Evolutionary conservation across 2,888 invertebrate species (phyloP), one percentile per base, ranked within the genome.

Genomic region (Bhutanitis thaidina): DNA sequence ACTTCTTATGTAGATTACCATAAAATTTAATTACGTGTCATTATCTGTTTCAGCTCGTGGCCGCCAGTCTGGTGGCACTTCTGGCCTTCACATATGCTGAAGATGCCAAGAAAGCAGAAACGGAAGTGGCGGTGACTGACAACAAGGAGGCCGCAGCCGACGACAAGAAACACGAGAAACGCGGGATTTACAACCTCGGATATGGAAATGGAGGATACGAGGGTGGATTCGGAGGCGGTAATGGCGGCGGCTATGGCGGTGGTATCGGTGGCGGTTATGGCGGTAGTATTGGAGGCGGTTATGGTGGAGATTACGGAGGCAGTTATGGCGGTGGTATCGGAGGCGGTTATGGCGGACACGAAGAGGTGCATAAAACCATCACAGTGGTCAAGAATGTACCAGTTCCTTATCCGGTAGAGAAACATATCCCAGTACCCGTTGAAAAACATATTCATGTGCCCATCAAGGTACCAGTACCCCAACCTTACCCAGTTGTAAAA

Each of bases 331-430:
- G 69, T 16, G 66, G 60, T 43, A 70, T 65, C 14, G 64, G 63
- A 34, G 64, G 62, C 4, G 74, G 74, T 46, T 84, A 82, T 35
- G 74, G 75, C 40, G 73, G 82, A 5, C 87, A 91, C 57, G 90
- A 91, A 49, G 91, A 93, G 61, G 77, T 90, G 14, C 91, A 93
- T 67, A 94, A 94, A 69, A 93, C 92, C 39, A 75, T 94, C 57
- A 94, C 95, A 9, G 92, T 96, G 25, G 91, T 94, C 60, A 94
- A 94, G 82, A 94, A 93, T 58, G 92, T 94, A 43, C 92, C 93
- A 29, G 92, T 91, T 38, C 93, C 93, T 38, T 93, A 94, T 72
- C 94, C 93, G 48, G 95, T 95, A 50, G 93, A 94, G 66, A 93
- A 92, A 62, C 92, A 91, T 64, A 90, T 94, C 49, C 93, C 93